Evolutionary conservation across 2,797 vertebrate genomes (phyloP).

Genomic region (Pyrocephalus nanus): DNA sequence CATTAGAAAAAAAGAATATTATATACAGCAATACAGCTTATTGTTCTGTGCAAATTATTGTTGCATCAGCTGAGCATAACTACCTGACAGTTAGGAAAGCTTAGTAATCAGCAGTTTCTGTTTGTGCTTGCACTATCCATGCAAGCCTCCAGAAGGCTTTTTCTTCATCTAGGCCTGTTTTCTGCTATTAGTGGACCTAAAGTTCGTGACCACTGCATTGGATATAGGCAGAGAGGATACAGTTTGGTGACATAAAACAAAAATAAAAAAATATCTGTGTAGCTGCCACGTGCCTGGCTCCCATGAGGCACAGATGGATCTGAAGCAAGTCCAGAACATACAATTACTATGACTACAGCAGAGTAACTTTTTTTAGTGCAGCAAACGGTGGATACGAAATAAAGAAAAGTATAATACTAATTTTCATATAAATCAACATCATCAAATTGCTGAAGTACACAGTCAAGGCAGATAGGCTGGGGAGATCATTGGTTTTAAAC

Average conservation of each 20-base stretch:
- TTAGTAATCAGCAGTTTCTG: conserved; percentile 1
- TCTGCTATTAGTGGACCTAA: neutral
- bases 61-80: neutral
- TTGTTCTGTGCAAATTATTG: conserved; percentile 34
- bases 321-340: neutral
- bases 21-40: conserved; percentile 37
- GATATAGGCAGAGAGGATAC: neutral
- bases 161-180: neutral
- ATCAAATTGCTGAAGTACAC: neutral
- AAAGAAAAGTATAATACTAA: neutral
- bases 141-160: neutral
- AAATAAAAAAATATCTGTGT: neutral
- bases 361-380: neutral
- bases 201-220: neutral
- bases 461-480: neutral
- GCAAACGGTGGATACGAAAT: neutral
- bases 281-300: neutral
- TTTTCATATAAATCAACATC: neutral
- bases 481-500: neutral
- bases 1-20: conserved; percentile 66
- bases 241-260: neutral
- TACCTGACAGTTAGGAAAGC: conserved; percentile 26
- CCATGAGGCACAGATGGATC: neutral
- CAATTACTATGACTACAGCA: neutral
- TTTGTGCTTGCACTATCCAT: neutral